These are phyloP conservation scores for Chaunax sp. DNA, from an alignment of 2,797 vertebrate genomes.

Conservation along the genomic window DNA sequence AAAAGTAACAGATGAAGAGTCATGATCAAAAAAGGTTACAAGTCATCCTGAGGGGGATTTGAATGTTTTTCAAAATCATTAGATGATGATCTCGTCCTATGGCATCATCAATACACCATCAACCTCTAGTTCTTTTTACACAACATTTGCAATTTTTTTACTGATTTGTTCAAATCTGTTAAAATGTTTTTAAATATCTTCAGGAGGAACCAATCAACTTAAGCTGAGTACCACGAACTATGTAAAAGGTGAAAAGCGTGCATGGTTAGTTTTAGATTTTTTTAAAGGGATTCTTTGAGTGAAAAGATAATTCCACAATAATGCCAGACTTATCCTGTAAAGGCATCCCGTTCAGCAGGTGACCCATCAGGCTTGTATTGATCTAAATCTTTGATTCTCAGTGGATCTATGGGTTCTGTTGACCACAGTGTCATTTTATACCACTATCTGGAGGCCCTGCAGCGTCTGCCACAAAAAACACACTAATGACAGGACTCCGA, in stretches of 20 bases:
- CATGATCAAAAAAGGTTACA: too few species aligned
- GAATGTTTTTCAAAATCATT: too few species aligned
- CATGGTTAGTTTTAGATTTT: not conserved
- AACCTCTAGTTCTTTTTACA: too few species aligned
- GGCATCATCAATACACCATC: too few species aligned
- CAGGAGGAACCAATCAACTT: too few species aligned
- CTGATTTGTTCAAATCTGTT: too few species aligned
- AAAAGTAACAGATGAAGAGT: too few species aligned
- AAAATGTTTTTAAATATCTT: too few species aligned
- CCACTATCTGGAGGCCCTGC: slow-evolving; percentile 18
- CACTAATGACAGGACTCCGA: slow-evolving; percentile 16
- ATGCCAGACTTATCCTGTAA: not conserved
- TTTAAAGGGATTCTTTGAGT: too few species aligned
- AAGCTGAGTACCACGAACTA: not conserved
- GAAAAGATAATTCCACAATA: not conserved
- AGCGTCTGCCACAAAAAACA: slow-evolving; percentile 15
- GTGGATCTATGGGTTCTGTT: slow-evolving; percentile 20
- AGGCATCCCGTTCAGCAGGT: not conserved
- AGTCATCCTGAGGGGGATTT: too few species aligned
- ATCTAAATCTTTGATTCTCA: slow-evolving; percentile 10
- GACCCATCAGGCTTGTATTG: not conserved
- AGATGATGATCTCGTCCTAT: too few species aligned
- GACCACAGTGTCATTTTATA: slow-evolving; percentile 38
- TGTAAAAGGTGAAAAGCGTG: not conserved
- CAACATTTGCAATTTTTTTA: too few species aligned